Conservation (phyloP, 2,113 vertebrate species). For the Nothoprocta pentlandii region DNA sequence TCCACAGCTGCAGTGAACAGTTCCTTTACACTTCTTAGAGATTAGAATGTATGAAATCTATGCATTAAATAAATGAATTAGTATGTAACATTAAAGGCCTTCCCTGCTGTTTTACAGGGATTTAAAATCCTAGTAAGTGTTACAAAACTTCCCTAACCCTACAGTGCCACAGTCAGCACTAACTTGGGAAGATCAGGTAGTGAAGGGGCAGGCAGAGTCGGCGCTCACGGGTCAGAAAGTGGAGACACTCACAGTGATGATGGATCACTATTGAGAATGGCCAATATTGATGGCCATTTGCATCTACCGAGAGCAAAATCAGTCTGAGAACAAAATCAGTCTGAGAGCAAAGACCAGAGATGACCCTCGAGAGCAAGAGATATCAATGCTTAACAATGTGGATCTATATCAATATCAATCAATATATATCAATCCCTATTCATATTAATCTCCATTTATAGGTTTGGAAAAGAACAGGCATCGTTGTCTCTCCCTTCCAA, state of each 20-base stretch:
- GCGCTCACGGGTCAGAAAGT: not conserved
- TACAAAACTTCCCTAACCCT: not conserved
- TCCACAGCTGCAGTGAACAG: slow-evolving; percentile 38
- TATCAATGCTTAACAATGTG: not conserved
- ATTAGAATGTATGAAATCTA: slow-evolving; percentile 65
- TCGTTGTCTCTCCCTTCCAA: no score
- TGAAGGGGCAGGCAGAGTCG: not conserved
- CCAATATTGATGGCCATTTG: no score
- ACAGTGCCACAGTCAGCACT: not conserved
- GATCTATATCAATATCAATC: no score
- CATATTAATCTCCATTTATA: no score
- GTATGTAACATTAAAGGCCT: slow-evolving; percentile 18
- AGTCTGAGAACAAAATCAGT: no score
- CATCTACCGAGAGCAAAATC: no score
- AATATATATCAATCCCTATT: no score
- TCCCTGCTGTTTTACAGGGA: not conserved
- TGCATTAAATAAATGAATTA: slow-evolving; percentile 42
- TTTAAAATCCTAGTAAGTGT: not conserved
- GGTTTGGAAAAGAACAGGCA: no score
- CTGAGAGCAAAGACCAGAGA: no score
- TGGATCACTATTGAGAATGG: no score
- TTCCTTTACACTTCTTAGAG: slow-evolving; percentile 23
- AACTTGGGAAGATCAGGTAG: not conserved
- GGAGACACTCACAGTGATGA: not conserved
- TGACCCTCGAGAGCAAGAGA: no score